Base-by-base conservation (phyloP, 2,888 invertebrate species). In the Torymus tubicola region DNA sequence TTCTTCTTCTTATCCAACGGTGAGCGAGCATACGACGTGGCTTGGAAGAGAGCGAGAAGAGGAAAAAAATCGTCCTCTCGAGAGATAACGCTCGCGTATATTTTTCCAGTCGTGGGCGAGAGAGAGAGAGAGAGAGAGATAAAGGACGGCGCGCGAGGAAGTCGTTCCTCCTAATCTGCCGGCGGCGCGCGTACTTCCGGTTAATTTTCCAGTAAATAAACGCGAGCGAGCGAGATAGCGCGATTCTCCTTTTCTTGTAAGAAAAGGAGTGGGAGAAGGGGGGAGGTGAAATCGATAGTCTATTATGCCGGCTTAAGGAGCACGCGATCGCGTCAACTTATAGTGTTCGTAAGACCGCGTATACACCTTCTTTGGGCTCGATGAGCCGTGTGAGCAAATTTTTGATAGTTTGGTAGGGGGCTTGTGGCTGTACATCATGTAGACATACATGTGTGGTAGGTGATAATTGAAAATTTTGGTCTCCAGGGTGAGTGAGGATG, bases 291-390 rank as follows among this genome's bases (percentile, higher is more conserved):
- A 88, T 88, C 88, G 88, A 88, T 88, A 88, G 86, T 86, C 87
- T 87, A 88, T 88, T 88, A 88, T 88, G 65, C 65, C 52, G 83
- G 85, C 85, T 88, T 88, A 88, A 87, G 85, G 85, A 83, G 83
- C 31, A 5, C 31, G 85, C 81, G 85, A 83, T 83, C 31, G 31
- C 1, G 85, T 80, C 85, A 85, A 87, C 87, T 87, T 88, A 86
- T 86, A 85, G 79, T 86, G 85, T 86, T 85, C 84, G 84, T 84
- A 83, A 85, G 84, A 85, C 83, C 81, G 80, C 78, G 31, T 21
- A 8, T 21, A 8, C 14, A n/a, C 12, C 21, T 60, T 24, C 31
- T 42, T 14, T 52, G 65, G 61, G 64, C 77, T 67, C 70, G 31
- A 31, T 31, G 31, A 5, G 3, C 31, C 31, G 31, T 31, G 3